A percentile compares a stretch with the other conserved stretches of the same genome.
Conservation (phyloP, 2,888 invertebrate species). For the Andrena camellia region DNA sequence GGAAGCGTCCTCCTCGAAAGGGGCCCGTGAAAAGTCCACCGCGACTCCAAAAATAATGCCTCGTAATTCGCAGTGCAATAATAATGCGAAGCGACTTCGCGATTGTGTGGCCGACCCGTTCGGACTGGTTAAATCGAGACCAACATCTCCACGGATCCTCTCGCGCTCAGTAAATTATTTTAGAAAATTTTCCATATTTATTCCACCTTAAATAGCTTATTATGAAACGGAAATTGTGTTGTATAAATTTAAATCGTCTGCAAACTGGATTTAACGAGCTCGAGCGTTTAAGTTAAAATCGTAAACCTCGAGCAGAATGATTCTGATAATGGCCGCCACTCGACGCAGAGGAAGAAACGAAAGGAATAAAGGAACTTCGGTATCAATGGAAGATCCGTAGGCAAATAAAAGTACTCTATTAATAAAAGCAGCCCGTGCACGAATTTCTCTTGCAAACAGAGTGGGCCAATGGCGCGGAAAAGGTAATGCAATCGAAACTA, state of each 20-base stretch:
- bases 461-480: constrained; percentile 48
- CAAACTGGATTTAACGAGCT: neutral
- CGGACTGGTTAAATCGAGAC: constrained; percentile 29
- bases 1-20: constrained; percentile 42
- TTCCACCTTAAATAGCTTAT: too few species aligned
- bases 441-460: constrained; percentile 45
- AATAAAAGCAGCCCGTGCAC: constrained; percentile 27
- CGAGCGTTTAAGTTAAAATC: neutral
- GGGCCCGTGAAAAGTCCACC: constrained; percentile 62
- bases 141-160: neutral
- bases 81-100: constrained; percentile 23
- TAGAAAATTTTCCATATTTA: too few species aligned
- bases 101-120: constrained; percentile 16
- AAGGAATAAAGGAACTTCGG: neutral
- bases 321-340: neutral
- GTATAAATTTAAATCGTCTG: too few species aligned
- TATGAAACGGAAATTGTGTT: too few species aligned
- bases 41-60: constrained; percentile 67
- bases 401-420: constrained; percentile 14
- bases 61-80: constrained; percentile 42
- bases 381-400: neutral
- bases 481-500: constrained; percentile 64
- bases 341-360: neutral
- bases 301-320: neutral
- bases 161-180: neutral